A percentile compares a stretch with the other conserved stretches of the same genome.
These are phyloP conservation scores for Caranx ignobilis DNA, from an alignment of 2,113 vertebrate genomes.

Conservation along the genomic window DNA sequence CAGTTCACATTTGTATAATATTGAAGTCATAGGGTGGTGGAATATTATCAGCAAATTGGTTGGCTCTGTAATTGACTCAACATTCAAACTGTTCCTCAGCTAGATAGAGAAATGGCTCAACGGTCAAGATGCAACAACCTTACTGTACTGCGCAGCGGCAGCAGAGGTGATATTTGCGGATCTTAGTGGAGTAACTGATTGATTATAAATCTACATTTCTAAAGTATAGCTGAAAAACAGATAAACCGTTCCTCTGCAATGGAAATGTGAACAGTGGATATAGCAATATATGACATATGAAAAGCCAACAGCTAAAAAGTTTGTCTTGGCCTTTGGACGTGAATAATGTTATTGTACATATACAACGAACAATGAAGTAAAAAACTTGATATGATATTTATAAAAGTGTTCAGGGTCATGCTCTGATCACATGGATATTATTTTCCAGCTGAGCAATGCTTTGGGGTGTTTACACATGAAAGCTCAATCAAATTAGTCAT, in stretches of 20 bases:
- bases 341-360: background rate
- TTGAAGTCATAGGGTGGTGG: background rate
- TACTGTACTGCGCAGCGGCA: background rate
- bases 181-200: background rate
- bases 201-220: background rate
- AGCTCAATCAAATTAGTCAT: slow-evolving; percentile 3
- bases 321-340: background rate
- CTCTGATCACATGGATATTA: background rate
- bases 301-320: background rate
- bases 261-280: too few species aligned
- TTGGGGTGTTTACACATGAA: background rate
- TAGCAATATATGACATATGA: too few species aligned
- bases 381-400: background rate
- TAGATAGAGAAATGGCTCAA: background rate
- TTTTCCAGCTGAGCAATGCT: background rate
- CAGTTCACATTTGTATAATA: background rate
- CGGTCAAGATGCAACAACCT: background rate
- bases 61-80: background rate
- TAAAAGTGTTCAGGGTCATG: background rate
- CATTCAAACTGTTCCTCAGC: background rate
- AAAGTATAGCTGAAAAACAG: background rate
- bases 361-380: background rate
- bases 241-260: background rate
- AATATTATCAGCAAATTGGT: slow-evolving; percentile 2
- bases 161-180: background rate